Percentiles rank a stretch among this genome's conserved stretches.
phyloP scores from a whole-genome alignment of 35 echinoderm and acorn worm species.

The Acanthaster planci region DNA sequence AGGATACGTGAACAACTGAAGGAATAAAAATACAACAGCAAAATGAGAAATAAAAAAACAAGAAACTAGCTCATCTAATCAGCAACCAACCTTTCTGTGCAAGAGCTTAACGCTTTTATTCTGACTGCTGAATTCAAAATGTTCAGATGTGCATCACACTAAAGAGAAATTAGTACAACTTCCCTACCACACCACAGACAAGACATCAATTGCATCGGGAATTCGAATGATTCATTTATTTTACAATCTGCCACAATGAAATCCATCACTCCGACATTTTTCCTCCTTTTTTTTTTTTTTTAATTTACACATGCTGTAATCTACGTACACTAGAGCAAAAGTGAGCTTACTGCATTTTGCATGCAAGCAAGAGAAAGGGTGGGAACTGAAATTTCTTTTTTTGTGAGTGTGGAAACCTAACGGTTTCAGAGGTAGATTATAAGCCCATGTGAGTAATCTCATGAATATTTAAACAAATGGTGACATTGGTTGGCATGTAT shows the following conservation, averaged over 20 bases:
- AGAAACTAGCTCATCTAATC: neutral
- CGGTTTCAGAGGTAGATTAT: constrained; percentile 16
- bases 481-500: neutral
- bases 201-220: constrained; percentile 17
- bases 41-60: neutral
- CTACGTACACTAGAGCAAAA: neutral
- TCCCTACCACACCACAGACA: neutral
- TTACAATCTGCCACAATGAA: neutral
- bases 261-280: too few species aligned
- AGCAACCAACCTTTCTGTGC: neutral
- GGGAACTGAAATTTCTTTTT: neutral
- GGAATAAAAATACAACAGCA: constrained; percentile 18
- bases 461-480: neutral
- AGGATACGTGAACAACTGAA: neutral
- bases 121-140: neutral
- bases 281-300: neutral
- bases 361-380: neutral
- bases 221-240: constrained; percentile 2
- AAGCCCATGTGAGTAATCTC: neutral
- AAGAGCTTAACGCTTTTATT: neutral
- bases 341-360: neutral
- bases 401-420: neutral
- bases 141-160: neutral
- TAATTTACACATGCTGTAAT: neutral
- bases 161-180: neutral